Conservation (phyloP, 1,140 invertebrate genomes). For the Drosophila insularis region DNA sequence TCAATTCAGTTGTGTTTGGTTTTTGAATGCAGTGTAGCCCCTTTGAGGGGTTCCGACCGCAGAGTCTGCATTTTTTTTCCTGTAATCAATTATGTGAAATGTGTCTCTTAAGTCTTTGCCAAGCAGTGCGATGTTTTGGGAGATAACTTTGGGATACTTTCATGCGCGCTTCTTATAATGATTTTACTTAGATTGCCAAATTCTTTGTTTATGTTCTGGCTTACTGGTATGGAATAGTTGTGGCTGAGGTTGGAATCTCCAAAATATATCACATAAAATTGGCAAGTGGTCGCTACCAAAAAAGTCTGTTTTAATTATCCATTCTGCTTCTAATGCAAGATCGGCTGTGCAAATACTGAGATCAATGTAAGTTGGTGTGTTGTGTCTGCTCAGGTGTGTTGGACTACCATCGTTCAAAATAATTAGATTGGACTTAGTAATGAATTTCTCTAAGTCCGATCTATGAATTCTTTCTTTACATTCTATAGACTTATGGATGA, state of each 20-base stretch:
- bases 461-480: not conserved
- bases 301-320: not conserved
- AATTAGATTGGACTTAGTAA: not conserved
- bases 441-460: constrained; percentile 1
- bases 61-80: not conserved
- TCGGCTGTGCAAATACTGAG: not conserved
- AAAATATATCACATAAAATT: not conserved
- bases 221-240: no score
- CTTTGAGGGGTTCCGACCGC: no score
- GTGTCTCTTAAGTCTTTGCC: not conserved
- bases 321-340: not conserved
- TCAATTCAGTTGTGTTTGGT: no score
- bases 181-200: no score
- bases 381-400: no score
- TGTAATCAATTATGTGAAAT: no score
- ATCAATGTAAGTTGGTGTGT: not conserved
- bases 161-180: not conserved
- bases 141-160: not conserved
- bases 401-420: not conserved
- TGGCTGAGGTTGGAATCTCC: not conserved
- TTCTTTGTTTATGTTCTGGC: not conserved
- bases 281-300: no score
- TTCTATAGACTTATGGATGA: constrained; percentile 11
- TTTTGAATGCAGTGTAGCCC: no score
- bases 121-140: not conserved